A percentile compares a stretch with the other conserved stretches of the same genome.
Evolutionary conservation across 2,797 vertebrate species (phyloP).

Genomic region (Falco concolor): DNA sequence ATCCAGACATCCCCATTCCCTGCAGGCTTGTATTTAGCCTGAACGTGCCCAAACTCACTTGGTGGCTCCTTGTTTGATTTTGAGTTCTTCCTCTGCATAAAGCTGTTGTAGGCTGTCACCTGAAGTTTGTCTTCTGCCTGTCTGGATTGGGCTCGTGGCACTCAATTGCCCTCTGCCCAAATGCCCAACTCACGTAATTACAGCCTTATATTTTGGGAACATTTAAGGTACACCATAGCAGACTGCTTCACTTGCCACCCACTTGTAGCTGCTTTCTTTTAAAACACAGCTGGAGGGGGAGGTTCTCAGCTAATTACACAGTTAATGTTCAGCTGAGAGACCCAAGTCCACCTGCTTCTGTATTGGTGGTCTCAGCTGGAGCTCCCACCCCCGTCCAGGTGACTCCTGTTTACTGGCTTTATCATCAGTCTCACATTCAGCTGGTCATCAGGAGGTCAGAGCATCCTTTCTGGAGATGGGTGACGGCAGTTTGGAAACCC

Average conservation of each 20-base stretch:
- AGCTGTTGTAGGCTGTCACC: not conserved
- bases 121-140: not conserved
- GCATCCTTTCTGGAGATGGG: fast-evolving
- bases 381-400: fast-evolving
- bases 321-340: not conserved
- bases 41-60: not conserved
- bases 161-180: not conserved
- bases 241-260: fast-evolving
- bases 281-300: not conserved
- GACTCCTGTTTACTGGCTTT: not conserved
- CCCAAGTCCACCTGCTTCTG: fast-evolving
- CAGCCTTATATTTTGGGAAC: fast-evolving
- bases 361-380: not conserved
- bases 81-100: not conserved
- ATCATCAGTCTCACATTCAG: not conserved
- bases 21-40: not conserved
- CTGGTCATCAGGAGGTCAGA: not conserved
- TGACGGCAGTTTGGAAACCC: fast-evolving
- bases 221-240: fast-evolving
- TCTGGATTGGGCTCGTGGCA: too few species aligned
- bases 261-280: fast-evolving
- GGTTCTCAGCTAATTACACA: fast-evolving
- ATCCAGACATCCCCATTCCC: not conserved
- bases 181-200: fast-evolving
- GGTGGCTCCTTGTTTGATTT: not conserved